phyloP scores from a whole-genome alignment of 2,888 invertebrate genomes.

The Apodemia mormo region DNA sequence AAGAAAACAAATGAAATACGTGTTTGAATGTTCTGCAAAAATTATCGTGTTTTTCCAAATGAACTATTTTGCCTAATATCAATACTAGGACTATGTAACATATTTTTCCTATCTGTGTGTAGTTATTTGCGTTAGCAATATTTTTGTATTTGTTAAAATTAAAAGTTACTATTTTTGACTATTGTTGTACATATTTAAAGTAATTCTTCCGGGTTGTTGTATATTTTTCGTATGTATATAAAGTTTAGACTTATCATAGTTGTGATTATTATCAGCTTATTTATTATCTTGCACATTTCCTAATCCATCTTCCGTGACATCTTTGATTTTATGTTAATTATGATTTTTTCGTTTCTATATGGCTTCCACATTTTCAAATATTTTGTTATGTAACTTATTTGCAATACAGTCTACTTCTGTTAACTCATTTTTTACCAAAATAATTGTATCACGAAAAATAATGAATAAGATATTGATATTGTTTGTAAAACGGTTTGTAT shows the following conservation, averaged over 20 bases:
- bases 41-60: no score
- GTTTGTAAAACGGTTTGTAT: slow-evolving; percentile 48
- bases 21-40: no score
- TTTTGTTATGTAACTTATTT: not conserved
- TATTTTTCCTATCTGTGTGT: no score
- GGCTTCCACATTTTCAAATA: not conserved
- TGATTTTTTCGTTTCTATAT: not conserved
- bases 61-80: no score
- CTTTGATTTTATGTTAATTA: not conserved
- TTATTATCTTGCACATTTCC: slow-evolving; percentile 2
- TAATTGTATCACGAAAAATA: not conserved
- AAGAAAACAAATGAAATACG: no score
- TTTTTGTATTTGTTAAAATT: not conserved
- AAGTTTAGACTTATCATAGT: not conserved
- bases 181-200: not conserved
- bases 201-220: slow-evolving; percentile 1
- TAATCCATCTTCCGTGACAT: not conserved
- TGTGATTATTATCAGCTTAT: not conserved
- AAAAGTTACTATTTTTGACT: slow-evolving; percentile 3
- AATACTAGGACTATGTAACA: no score
- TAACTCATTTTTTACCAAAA: not conserved
- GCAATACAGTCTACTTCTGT: not conserved
- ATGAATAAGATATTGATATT: slow-evolving; percentile 46
- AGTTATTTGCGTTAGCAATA: not conserved
- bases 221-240: not conserved